Percentiles rank a stretch among this genome's conserved stretches.
Evolutionary conservation across 64 coral and sea anemone species (phyloP).

Genomic region (Exaiptasia diaphana): DNA sequence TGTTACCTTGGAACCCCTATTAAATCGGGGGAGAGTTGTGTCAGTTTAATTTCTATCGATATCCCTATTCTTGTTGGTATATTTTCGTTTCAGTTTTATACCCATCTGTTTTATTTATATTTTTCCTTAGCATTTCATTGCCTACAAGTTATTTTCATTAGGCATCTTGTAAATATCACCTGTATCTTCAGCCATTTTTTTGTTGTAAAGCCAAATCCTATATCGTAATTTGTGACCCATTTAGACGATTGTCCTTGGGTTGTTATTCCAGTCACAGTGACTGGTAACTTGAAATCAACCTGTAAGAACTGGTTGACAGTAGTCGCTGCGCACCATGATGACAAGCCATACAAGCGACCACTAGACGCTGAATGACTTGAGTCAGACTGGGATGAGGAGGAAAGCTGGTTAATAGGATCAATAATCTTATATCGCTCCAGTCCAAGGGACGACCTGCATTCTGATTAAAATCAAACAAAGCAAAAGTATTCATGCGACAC

Average conservation of each 20-base stretch:
- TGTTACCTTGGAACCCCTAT: conserved; percentile 3
- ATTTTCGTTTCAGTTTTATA: background rate
- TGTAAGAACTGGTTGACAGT: background rate
- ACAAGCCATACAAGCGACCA: background rate
- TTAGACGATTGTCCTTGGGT: background rate
- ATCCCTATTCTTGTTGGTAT: background rate
- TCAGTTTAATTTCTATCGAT: background rate
- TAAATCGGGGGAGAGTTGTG: background rate
- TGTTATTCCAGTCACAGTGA: background rate
- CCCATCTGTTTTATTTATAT: background rate
- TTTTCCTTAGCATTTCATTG: background rate
- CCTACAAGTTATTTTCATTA: too few relatives aligned
- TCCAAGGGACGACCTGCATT: background rate
- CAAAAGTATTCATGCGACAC: too few relatives aligned
- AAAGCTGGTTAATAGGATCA: background rate
- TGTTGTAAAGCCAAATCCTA: background rate
- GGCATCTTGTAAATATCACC: background rate
- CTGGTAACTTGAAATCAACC: background rate
- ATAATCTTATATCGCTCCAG: background rate
- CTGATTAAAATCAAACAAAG: too few relatives aligned
- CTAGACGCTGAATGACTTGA: background rate
- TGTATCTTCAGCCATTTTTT: background rate
- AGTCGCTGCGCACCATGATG: background rate
- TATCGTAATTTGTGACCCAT: background rate
- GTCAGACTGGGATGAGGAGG: background rate